Conservation (phyloP, 1,140 invertebrate genomes). For the Cotesia typhae region DNA sequence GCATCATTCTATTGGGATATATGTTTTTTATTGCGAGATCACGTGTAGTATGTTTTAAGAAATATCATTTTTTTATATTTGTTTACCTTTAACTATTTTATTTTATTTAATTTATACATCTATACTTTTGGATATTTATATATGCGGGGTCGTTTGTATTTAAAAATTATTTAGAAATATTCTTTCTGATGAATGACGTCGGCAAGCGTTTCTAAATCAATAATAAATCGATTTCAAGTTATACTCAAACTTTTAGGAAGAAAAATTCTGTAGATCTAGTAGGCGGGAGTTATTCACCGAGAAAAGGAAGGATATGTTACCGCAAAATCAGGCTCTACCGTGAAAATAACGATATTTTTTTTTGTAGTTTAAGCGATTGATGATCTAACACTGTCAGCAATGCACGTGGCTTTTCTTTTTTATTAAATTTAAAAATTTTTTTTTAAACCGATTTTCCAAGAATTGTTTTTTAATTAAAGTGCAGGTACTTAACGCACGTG, state of each 20-base stretch:
- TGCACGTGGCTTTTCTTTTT: conserved; percentile 41
- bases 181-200: too few species aligned
- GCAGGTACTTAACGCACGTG: too few species aligned
- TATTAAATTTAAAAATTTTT: not conserved
- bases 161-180: too few species aligned
- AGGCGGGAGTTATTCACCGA: conserved; percentile 23
- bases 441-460: not conserved
- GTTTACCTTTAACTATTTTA: too few species aligned
- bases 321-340: conserved; percentile 54
- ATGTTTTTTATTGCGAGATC: conserved; percentile 14
- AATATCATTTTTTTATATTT: not conserved
- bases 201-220: conserved; percentile 5
- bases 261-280: conserved; percentile 27
- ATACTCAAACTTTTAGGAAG: conserved; percentile 14
- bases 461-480: too few species aligned
- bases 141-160: too few species aligned
- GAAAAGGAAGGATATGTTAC: conserved; percentile 48
- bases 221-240: conserved; percentile 29
- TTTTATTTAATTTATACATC: too few species aligned
- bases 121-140: too few species aligned
- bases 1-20: conserved; percentile 33
- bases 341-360: conserved; percentile 59
- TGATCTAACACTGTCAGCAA: not conserved
- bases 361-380: not conserved
- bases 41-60: not conserved